phyloP scores from a whole-genome alignment of 2,113 vertebrate genomes.

The Pygathrix nemaeus region DNA sequence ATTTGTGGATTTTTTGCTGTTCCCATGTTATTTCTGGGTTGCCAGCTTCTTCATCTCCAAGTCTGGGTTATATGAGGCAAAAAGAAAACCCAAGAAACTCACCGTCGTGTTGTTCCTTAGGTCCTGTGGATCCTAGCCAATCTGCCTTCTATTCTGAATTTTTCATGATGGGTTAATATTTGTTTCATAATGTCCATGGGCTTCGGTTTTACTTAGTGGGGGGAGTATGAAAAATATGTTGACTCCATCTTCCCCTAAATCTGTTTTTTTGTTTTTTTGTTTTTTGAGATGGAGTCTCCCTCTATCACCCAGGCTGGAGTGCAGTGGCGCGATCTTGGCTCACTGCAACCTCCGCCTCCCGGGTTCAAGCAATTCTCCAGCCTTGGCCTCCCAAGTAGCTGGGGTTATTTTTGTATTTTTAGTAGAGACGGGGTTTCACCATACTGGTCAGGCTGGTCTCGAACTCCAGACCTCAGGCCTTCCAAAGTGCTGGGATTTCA shows the following conservation, averaged over 20 bases:
- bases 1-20: neutral
- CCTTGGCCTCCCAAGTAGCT: too few species aligned
- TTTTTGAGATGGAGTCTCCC: too few species aligned
- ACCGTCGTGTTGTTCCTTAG: neutral
- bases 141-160: neutral
- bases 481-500: too few species aligned
- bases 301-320: too few species aligned
- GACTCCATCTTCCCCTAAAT: neutral
- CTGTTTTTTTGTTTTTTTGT: neutral
- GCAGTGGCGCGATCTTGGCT: too few species aligned
- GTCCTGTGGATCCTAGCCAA: neutral
- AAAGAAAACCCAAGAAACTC: neutral
- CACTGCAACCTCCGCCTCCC: too few species aligned
- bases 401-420: too few species aligned
- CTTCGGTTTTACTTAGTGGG: neutral
- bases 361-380: too few species aligned
- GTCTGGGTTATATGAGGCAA: neutral
- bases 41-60: neutral
- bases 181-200: neutral
- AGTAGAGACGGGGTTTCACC: too few species aligned
- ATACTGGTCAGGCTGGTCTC: too few species aligned
- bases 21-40: neutral
- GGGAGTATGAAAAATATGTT: neutral
- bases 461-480: too few species aligned
- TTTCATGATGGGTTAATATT: neutral